Conservation (phyloP, 2,797 vertebrate genomes). For the Bovichtus variegatus region DNA sequence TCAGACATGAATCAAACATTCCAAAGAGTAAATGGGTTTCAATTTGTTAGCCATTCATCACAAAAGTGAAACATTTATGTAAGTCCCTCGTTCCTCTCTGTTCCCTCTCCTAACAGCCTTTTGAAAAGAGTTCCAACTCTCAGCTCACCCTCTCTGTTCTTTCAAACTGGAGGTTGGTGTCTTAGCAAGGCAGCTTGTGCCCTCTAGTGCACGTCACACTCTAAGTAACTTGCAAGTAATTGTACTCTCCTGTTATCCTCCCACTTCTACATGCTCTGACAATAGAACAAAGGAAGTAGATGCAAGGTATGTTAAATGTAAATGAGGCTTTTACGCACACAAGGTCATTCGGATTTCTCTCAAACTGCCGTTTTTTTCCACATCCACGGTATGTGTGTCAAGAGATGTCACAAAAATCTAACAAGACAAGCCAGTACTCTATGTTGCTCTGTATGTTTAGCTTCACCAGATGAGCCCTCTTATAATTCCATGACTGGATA, state of each 20-base stretch:
- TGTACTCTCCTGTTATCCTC: conserved; percentile 9
- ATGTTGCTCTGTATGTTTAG: conserved; percentile 2
- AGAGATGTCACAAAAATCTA: conserved; percentile 2
- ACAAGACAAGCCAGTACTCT: neutral
- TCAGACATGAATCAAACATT: conserved; percentile 9
- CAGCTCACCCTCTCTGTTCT: conserved; percentile 29
- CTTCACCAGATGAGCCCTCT: neutral
- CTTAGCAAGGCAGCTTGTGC: conserved; percentile 83
- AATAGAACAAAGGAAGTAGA: conserved; percentile 7
- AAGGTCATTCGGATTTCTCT: conserved; percentile 20
- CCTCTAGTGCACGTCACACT: conserved; percentile 83
- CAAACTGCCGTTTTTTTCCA: neutral
- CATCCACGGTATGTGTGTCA: neutral
- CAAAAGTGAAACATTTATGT: conserved; percentile 24
- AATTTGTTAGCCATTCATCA: conserved; percentile 27
- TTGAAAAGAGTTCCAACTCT: conserved; percentile 16
- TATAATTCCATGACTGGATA: conserved; percentile 1
- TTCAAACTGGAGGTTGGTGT: conserved; percentile 28
- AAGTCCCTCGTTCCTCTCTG: neutral
- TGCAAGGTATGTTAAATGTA: neutral
- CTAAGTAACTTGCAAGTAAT: conserved; percentile 30
- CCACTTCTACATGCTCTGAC: neutral
- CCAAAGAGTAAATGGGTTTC: conserved; percentile 12
- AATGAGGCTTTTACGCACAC: conserved; percentile 33
- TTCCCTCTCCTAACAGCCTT: conserved; percentile 18